Base-by-base conservation (phyloP, 2,113 vertebrate species). In the Percina caprodes region DNA sequence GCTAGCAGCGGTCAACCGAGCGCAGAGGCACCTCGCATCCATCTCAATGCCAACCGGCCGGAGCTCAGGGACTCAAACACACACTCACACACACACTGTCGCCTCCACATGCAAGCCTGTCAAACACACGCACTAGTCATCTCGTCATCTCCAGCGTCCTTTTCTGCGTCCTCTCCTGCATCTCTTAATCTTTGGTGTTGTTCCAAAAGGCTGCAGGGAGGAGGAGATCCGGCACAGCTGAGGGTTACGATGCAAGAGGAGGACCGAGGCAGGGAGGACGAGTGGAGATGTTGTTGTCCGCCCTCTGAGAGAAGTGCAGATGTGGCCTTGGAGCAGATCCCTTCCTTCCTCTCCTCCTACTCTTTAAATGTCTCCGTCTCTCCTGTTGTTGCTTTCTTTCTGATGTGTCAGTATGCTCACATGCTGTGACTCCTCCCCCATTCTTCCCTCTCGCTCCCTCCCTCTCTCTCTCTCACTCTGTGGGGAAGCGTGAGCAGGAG, bases 351-450 rank as follows among this genome's bases (percentile, higher is more conserved):
- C 59, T 63, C 26, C 56, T 80, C n/a, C 73, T 56, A 75, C 72
- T 86, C 79, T 35, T 42, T 67, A 18, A 55, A 62, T 58, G 61
- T 46, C 62, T 70, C 30, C 42, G 65, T 68, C 67, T 69, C 71
- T 6, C 66, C 46, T 82, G 80, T 80, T 78, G 59, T 74, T 74
- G 61, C 82, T 74, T 62, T 80, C 79, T 76, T 62, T 42, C 84
- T 69, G 62, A 82, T 90, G 83, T 88, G 88, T 88, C 87, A 83
- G 77, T 71, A 26, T 78, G 86, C 82, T 90, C 90, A 86, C 86
- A 86, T 86, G 79, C 86, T 84, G 54, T 1, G 46, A 61, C 90
- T 86, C 89, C 89, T 72, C 86, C 88, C 78, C 76, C 45, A 6
- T 24, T 77, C 88, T 81, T 68, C 33, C 14, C 62, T 7, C 62